Base-by-base conservation (phyloP, 30 jellyfish, hydroid and myxozoan genomes). In the Hydractinia echinata region DNA sequence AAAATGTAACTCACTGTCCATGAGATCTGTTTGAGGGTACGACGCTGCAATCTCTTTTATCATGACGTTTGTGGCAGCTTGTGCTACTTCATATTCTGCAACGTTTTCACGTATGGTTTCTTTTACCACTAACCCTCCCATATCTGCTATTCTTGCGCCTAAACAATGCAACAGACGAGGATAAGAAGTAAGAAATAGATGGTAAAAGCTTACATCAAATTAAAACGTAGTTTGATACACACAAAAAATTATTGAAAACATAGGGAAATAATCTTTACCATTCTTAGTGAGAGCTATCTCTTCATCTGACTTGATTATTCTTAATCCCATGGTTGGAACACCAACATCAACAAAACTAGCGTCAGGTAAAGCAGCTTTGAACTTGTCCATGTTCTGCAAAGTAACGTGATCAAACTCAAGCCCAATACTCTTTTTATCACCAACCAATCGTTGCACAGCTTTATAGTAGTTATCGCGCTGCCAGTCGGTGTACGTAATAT, bases 401-500 rank as follows among this genome's bases (percentile, higher is more conserved):
- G 53, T 81, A 67, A 85, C 73, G 69, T 84, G 94, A 58, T 89
- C 97, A 66, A 81, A 81, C 79, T 89, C 97, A 11, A 84, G 67
- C 13, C 97, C 97, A 55, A 89, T 55, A n/a, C 69, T 73, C 15
- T 79, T 53, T 53, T 89, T 74, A 77, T 81, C 78, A 52, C 95
- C 97, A 51, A 89, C 94, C 20, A 82, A 86, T 72, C 84, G 66
- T 50, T 85, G 76, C 18, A 89, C 89, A 9, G 93, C 97, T 61
- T 68, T 64, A 55, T 20, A 89, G 83, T 19, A 89, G 81, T 81
- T 89, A 60, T 89, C 97, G 15, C 91, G 90, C 70, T 89, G 90
- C 97, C 97, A 89, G 67, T 89, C 97, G 44, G 97, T 89, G 82
- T 79, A 89, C 8, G 95, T 89, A 14, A 85, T 87, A 51, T 87